Evolutionary conservation across 23 tunicate species (phyloP), one percentile per base, ranked within the genome.

Genomic region (Styela clava): DNA sequence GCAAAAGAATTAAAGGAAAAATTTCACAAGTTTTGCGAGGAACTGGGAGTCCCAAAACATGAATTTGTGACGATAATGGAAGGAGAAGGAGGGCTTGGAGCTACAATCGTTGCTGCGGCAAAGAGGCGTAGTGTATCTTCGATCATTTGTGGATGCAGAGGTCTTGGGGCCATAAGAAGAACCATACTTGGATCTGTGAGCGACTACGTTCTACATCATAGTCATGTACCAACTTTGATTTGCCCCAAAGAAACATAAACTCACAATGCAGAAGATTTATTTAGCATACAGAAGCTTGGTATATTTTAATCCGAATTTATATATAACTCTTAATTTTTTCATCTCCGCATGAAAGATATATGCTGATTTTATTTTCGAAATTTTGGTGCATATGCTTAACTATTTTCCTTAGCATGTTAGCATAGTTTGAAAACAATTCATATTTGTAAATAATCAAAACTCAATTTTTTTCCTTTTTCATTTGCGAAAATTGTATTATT

Each of bases 181-280:
- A 44, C 56, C 9, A 44, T 44, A 44, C 56, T 44, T 44, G 56
- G 56, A 44, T 44, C 56, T 44, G 86, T 83, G 33, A 73, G 86
- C 37, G 86, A 83, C 19, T 63, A 83, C 63, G 86, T 83, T 34
- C 72, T 52, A 30, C 79, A 73, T 34, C 86, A 83, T 61, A 70
- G 79, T 63, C 79, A 83, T 62, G 24, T 83, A 16, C 86, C 86
- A 61, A 78, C 73, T 18, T 33, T 83, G 73, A 73, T 83, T 25
- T 67, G 71, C 22, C 71, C 56, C 56, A 12, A 44, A 44, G 56
- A 44, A 44, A 44, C 12, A 44, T 7, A 12, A 44, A 44, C 56
- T n/a, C n/a, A 44, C 56, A 5, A 12, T 44, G 56, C 56, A 44
- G n/a, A n/a, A n/a, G n/a, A n/a, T n/a, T n/a, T n/a, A n/a, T n/a